A percentile compares a stretch with the other conserved stretches of the same genome.
Evolutionary conservation across 2,888 invertebrate species (phyloP).

Genomic region (Timema podura): DNA sequence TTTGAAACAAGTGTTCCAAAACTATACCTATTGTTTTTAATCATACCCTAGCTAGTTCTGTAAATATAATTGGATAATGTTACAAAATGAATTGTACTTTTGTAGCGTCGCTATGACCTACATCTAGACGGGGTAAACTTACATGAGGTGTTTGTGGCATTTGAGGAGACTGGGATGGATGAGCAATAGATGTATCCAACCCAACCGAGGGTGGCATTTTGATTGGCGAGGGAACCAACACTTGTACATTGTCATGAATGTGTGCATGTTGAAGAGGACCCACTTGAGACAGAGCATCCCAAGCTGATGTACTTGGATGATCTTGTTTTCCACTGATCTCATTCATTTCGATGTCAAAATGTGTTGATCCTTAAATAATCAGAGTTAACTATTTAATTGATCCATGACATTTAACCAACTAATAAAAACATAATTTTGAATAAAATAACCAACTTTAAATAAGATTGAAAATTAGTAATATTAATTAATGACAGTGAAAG

Average conservation of each 20-base stretch:
- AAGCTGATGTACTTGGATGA: slow-evolving; percentile 44
- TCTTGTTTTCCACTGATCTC: slow-evolving; percentile 47
- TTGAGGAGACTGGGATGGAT: slow-evolving; percentile 39
- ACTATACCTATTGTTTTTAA: too few species aligned
- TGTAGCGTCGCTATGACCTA: not conserved
- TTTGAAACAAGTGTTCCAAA: too few species aligned
- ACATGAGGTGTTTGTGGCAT: slow-evolving; percentile 44
- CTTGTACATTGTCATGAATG: slow-evolving; percentile 41
- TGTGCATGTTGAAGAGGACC: slow-evolving; percentile 38
- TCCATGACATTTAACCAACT: too few species aligned
- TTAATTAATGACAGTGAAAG: too few species aligned
- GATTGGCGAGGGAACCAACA: slow-evolving; percentile 47
- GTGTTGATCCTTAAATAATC: too few species aligned
- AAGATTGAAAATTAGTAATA: too few species aligned
- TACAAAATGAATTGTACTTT: too few species aligned
- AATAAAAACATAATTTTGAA: too few species aligned
- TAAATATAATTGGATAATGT: too few species aligned
- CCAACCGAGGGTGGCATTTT: slow-evolving; percentile 43
- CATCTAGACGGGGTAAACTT: slow-evolving; percentile 24
- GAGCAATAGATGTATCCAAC: slow-evolving; percentile 25
- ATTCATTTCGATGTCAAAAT: slow-evolving; percentile 41
- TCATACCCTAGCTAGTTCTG: too few species aligned
- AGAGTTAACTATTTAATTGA: too few species aligned
- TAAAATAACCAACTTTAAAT: too few species aligned
- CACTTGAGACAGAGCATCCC: slow-evolving; percentile 41